Percentiles rank a stretch among this genome's conserved stretches.
phyloP scores from a whole-genome alignment of 2,113 vertebrate genomes.

The Grammomys dolichurus region DNA sequence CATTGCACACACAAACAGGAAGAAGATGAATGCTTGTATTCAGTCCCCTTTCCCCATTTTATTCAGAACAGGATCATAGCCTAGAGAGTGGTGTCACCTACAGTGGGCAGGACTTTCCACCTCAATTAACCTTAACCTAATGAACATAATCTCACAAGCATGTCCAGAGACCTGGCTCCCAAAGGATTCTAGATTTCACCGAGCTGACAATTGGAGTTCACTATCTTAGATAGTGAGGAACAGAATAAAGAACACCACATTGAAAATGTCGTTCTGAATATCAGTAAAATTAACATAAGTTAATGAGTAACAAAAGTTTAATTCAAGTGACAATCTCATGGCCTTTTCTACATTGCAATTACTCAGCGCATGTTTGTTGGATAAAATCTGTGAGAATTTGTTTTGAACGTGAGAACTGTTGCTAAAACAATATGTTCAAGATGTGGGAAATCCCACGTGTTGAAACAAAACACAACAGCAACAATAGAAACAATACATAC shows the following conservation, averaged over 20 bases:
- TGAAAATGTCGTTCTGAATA: conserved; percentile 20
- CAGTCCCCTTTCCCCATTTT: too few relatives aligned
- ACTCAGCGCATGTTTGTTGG: neutral
- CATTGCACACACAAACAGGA: too few relatives aligned
- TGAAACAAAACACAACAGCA: conserved; percentile 19
- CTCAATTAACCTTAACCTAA: neutral
- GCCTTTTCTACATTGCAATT: neutral
- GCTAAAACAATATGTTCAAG: conserved; percentile 60
- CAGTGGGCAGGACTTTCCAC: neutral
- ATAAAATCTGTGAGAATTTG: conserved; percentile 32
- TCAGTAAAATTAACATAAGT: conserved; percentile 50
- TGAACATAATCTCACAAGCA: neutral
- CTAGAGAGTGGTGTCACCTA: neutral
- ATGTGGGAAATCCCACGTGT: conserved; percentile 48
- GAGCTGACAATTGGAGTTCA: neutral
- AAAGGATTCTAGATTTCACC: neutral
- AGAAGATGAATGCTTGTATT: neutral
- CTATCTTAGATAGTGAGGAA: neutral
- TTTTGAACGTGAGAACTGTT: conserved; percentile 52
- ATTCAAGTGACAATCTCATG: neutral
- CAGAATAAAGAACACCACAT: conserved; percentile 10
- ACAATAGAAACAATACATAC: neutral
- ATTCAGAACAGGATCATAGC: neutral
- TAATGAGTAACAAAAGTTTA: neutral
- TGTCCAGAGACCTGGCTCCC: neutral